Conservation (phyloP, 2,888 invertebrate genomes). For the Gymnosoma rotundatum region DNA sequence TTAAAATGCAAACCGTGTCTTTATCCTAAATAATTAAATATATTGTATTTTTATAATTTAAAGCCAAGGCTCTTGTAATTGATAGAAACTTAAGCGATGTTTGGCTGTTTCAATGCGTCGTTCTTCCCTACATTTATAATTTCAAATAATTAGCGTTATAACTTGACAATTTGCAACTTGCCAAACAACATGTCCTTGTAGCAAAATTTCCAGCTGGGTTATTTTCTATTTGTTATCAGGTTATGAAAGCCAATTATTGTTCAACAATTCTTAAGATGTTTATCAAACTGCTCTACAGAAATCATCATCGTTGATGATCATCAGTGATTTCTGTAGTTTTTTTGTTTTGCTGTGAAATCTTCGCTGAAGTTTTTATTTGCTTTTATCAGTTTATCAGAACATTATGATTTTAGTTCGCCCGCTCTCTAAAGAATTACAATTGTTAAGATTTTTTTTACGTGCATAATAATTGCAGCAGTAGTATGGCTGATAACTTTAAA, state of each 20-base stretch:
- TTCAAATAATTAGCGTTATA: too few relatives aligned
- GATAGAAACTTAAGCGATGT: too few relatives aligned
- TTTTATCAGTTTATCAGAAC: conserved; percentile 60
- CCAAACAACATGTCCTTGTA: too few relatives aligned
- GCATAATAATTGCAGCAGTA: conserved; percentile 38
- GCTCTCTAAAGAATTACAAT: conserved; percentile 57
- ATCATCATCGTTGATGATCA: conserved; percentile 60
- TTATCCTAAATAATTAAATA: too few relatives aligned
- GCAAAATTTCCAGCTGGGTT: conserved; percentile 22
- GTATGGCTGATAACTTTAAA: conserved; percentile 39
- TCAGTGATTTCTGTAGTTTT: conserved; percentile 46
- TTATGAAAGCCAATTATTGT: conserved; percentile 65
- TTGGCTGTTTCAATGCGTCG: too few relatives aligned
- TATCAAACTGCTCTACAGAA: conserved; percentile 57
- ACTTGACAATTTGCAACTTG: too few relatives aligned
- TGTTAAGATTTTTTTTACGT: conserved; percentile 22
- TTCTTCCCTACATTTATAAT: too few relatives aligned
- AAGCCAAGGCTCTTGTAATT: too few relatives aligned
- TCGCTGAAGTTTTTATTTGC: background rate
- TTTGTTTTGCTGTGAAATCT: background rate
- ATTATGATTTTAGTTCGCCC: conserved; percentile 32
- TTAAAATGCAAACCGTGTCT: too few relatives aligned
- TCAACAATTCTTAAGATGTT: conserved; percentile 65
- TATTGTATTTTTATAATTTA: too few relatives aligned
- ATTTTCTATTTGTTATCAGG: conserved; percentile 15